phyloP scores from a whole-genome alignment of 2,113 vertebrate genomes.

The Zosterops pallidus region DNA sequence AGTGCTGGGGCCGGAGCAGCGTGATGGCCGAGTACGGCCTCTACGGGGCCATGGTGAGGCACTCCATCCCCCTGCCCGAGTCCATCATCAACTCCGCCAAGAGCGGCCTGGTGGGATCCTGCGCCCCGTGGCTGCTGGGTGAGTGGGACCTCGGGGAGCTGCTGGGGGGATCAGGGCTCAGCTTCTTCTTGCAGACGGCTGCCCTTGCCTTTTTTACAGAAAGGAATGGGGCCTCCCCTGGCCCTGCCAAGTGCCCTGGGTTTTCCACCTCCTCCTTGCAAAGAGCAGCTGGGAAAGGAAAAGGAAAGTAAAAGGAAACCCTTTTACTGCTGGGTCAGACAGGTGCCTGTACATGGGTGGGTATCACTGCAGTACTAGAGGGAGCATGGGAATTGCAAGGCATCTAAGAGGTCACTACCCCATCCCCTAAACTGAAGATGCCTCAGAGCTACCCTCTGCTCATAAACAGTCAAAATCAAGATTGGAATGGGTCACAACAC shows the following conservation, averaged over 20 bases:
- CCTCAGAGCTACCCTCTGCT: not conserved
- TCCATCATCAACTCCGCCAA: constrained; percentile 89
- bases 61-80: constrained; percentile 93
- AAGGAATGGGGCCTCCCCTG: rapidly evolving
- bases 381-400: not conserved
- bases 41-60: constrained; percentile 95
- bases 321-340: not conserved
- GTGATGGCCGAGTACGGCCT: constrained; percentile 96
- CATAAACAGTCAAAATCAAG: not conserved
- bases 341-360: not conserved
- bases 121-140: constrained; percentile 95
- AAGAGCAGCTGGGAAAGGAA: not conserved
- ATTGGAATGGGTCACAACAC: not conserved
- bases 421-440: not conserved
- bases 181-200: not conserved
- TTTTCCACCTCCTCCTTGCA: not conserved
- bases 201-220: not conserved
- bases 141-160: constrained; percentile 27
- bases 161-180: too few relatives aligned
- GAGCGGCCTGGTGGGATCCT: constrained; percentile 87
- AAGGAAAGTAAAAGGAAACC: not conserved
- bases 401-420: not conserved
- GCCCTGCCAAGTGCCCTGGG: not conserved
- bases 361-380: not conserved
- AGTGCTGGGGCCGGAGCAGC: constrained; percentile 95